These are phyloP conservation scores for Epirrita christyi DNA, from an alignment of 2,888 invertebrate genomes.

Conservation along the genomic window DNA sequence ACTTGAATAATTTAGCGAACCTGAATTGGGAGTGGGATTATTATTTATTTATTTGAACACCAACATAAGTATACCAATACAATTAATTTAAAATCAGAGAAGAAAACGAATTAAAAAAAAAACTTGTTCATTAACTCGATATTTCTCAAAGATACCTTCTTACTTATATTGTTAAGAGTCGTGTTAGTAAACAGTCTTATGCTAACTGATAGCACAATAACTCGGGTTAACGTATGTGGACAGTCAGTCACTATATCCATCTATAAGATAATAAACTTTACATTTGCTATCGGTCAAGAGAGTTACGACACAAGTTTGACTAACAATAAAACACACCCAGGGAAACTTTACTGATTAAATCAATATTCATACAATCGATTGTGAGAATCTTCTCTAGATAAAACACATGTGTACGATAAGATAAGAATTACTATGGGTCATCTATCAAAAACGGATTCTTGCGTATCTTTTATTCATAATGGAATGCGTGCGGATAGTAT, in stretches of 20 bases:
- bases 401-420: constrained; percentile 49
- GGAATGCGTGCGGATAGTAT: constrained; percentile 11
- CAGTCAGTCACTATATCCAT: constrained; percentile 5
- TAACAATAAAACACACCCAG: constrained; percentile 34
- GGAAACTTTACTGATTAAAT: constrained; percentile 39
- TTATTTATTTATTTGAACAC: not conserved
- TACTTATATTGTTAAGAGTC: not conserved
- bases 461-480: constrained; percentile 11
- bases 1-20: constrained; percentile 3
- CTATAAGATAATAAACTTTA: constrained; percentile 11
- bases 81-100: too few relatives aligned
- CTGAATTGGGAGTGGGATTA: not conserved
- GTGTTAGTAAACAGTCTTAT: constrained; percentile 14
- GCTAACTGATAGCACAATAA: constrained; percentile 10
- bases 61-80: too few relatives aligned
- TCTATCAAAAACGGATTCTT: constrained; percentile 9
- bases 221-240: not conserved
- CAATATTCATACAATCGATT: constrained; percentile 44
- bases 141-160: not conserved
- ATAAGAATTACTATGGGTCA: constrained; percentile 40
- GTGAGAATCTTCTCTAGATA: constrained; percentile 56
- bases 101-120: too few relatives aligned
- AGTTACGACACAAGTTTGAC: constrained; percentile 34
- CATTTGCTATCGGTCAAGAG: constrained; percentile 33
- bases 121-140: not conserved